Evolutionary conservation across 2,113 vertebrate genomes (phyloP).

Genomic region (Pipa parva): DNA sequence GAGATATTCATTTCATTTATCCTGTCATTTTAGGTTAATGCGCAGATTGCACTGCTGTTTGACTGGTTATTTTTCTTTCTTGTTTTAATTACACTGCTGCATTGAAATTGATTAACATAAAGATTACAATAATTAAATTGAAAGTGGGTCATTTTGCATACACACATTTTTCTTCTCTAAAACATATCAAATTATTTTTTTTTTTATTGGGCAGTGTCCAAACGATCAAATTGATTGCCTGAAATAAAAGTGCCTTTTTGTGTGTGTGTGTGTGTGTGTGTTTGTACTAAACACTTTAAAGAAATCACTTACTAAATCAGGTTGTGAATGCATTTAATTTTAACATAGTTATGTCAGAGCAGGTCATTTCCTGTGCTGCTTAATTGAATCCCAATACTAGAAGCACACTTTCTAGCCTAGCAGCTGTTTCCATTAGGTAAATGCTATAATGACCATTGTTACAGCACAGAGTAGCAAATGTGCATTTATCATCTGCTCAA

Average conservation of each 20-base stretch:
- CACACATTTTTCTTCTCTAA: constrained; percentile 31
- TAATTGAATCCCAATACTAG: constrained; percentile 39
- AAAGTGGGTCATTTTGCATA: constrained; percentile 26
- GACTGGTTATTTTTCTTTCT: constrained; percentile 27
- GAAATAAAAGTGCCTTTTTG: constrained; percentile 22
- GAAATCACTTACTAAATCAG: constrained; percentile 28
- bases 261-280: constrained; percentile 1
- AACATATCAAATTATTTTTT: constrained; percentile 34
- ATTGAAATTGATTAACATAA: constrained; percentile 39
- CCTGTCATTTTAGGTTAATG: constrained; percentile 24
- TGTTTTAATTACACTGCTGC: constrained; percentile 32
- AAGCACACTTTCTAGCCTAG: constrained; percentile 25
- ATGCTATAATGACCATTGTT: constrained; percentile 36
- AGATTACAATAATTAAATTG: constrained; percentile 42
- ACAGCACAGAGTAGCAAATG: constrained; percentile 20
- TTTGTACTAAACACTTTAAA: constrained; percentile 24
- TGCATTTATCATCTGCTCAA: constrained; percentile 35
- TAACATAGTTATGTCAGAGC: constrained; percentile 30
- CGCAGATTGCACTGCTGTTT: constrained; percentile 18
- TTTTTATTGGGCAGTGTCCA: constrained; percentile 14
- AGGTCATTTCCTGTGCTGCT: constrained; percentile 33
- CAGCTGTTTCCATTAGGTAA: constrained; percentile 42
- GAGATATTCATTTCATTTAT: constrained; percentile 30
- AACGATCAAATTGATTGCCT: constrained; percentile 25
- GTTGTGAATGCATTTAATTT: constrained; percentile 23